Conservation (phyloP, 2,113 vertebrate genomes). For the Heterotilapia buettikoferi region DNA sequence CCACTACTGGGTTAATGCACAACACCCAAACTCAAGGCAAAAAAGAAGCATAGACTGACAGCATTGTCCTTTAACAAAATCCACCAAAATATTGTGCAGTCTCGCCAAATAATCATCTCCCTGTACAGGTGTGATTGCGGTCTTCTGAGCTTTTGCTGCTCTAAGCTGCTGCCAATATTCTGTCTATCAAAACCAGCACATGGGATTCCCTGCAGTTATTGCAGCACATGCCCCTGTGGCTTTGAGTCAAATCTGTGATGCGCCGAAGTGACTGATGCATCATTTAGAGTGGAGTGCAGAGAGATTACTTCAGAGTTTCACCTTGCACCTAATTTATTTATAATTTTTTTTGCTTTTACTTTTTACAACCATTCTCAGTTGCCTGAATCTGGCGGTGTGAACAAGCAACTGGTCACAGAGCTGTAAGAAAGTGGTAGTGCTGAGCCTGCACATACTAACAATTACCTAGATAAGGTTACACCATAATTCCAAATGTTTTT, state of each 20-base stretch:
- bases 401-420: background rate
- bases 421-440: background rate
- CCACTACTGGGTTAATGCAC: background rate
- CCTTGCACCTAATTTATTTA: background rate
- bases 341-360: background rate
- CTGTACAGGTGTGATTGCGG: background rate
- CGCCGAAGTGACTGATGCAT: background rate
- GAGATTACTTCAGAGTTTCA: background rate
- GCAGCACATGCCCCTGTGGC: background rate
- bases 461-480: background rate
- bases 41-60: background rate
- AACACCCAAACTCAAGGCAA: background rate
- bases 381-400: background rate
- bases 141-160: background rate
- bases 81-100: background rate
- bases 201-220: background rate
- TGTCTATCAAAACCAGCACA: background rate
- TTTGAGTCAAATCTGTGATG: background rate
- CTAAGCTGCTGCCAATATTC: background rate
- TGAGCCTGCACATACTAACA: background rate
- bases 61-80: background rate
- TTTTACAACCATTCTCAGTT: background rate
- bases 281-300: background rate
- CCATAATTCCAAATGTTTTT: background rate
- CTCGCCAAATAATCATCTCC: constrained; percentile 5